Evolutionary conservation across 2,113 vertebrate species (phyloP), one percentile per base, ranked within the genome.

Genomic region (Prochilodus magdalenae): DNA sequence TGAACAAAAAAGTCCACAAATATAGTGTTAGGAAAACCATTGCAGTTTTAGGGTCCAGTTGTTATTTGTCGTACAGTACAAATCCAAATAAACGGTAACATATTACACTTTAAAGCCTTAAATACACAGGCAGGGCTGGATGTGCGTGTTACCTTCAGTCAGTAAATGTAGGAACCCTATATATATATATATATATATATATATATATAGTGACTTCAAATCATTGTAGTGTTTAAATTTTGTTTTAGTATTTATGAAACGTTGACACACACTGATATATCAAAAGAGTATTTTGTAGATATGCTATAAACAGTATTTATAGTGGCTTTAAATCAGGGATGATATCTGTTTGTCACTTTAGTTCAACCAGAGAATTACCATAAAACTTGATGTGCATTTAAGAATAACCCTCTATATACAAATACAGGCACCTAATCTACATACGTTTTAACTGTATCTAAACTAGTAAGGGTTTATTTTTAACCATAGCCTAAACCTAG

Each of bases 271-370:
- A 4, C 14, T 51, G 49, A 44, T 79, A 14, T 33, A 1, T 70
- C 8, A 30, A 14, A 22, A 26, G 29, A 11, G 3, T 71, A 47
- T 79, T 24, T 57, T 79, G 53, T 57, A 33, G n/a, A 59, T 22
- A 44, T 47, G 10, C 14, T 72, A 44, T 22, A 40, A 57, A 29
- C 24, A 71, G 67, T 72, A 22, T 79, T 79, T 71, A 11, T 62
- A 72, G 27, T 71, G 70, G n/a, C 47, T 62, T 16, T 18, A 29
- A 47, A 59, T 70, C 24, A 26, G n/a, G 44, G 69, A 59, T 36
- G 22, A 12, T 14, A 30, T 24, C 6, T 44, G 18, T 62, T 26
- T 53, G 24, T 76, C 40, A 62, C 18, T 44, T 44, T 26, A 69
- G 24, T 24, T 70, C 11, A 65, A 47, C 27, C 15, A 57, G 75